A percentile compares a stretch with the other conserved stretches of the same genome.
Conservation (phyloP, 1,140 invertebrate species). For the Camponotus vicinus region DNA sequence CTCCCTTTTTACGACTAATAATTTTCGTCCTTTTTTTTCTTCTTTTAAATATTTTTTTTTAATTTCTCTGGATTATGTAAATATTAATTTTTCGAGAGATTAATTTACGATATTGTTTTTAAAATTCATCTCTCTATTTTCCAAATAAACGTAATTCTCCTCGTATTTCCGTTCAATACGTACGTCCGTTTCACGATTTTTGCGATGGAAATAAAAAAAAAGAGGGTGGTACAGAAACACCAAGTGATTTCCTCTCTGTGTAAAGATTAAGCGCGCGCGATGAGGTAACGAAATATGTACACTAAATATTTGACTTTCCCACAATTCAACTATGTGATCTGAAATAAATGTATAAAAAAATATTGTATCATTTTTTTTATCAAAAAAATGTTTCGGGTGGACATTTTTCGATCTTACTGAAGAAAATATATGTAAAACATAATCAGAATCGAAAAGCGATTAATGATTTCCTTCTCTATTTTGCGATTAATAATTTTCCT, state of each 20-base stretch:
- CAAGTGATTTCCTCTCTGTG: too few relatives aligned
- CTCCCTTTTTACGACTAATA: too few relatives aligned
- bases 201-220: background rate
- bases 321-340: too few relatives aligned
- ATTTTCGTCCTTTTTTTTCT: too few relatives aligned
- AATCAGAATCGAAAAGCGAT: background rate
- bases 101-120: background rate
- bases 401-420: background rate
- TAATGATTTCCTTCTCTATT: background rate
- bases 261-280: constrained; percentile 32
- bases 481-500: background rate
- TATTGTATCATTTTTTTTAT: too few relatives aligned
- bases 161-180: constrained; percentile 56
- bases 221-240: constrained; percentile 42
- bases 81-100: background rate
- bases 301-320: constrained; percentile 76
- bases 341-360: too few relatives aligned
- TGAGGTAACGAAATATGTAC: constrained; percentile 70
- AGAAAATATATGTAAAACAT: background rate
- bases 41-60: background rate
- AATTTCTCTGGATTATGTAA: background rate
- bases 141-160: constrained; percentile 70
- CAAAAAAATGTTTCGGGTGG: too few relatives aligned
- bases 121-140: constrained; percentile 14
- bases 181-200: constrained; percentile 31